These are phyloP conservation scores for Drosophila cognata DNA, from an alignment of 2,888 invertebrate species.

Conservation along the genomic window DNA sequence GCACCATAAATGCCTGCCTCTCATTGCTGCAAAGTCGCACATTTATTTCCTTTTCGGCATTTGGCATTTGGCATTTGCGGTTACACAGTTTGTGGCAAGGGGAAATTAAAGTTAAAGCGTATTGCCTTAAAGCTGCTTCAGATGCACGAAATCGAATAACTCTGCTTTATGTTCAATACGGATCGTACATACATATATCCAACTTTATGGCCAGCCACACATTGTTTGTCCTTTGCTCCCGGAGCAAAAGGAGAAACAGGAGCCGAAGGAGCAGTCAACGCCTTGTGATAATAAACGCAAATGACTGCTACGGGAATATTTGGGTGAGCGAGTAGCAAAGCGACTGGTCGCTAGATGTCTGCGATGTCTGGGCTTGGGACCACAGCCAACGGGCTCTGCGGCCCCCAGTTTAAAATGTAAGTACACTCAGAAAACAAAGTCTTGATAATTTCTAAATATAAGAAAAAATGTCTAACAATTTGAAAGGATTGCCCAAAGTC, in stretches of 20 bases:
- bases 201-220: conserved; percentile 31
- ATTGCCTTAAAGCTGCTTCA: conserved; percentile 63
- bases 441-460: neutral
- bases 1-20: conserved; percentile 75
- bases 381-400: conserved; percentile 13
- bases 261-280: conserved; percentile 43
- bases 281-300: conserved; percentile 75
- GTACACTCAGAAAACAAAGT: neutral
- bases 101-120: conserved; percentile 57
- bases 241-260: neutral
- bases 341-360: conserved; percentile 40
- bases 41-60: conserved; percentile 70
- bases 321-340: conserved; percentile 56
- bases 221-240: conserved; percentile 8
- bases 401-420: conserved; percentile 25
- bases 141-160: conserved; percentile 64
- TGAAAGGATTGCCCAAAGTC: neutral
- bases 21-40: conserved; percentile 78
- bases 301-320: conserved; percentile 77
- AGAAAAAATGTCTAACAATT: neutral
- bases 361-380: conserved; percentile 24
- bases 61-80: conserved; percentile 65
- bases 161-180: conserved; percentile 63
- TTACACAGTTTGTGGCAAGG: conserved; percentile 61
- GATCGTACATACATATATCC: conserved; percentile 25